These are phyloP conservation scores for Myotis planiceps DNA, from an alignment of 2,797 vertebrate genomes.

Conservation along the genomic window DNA sequence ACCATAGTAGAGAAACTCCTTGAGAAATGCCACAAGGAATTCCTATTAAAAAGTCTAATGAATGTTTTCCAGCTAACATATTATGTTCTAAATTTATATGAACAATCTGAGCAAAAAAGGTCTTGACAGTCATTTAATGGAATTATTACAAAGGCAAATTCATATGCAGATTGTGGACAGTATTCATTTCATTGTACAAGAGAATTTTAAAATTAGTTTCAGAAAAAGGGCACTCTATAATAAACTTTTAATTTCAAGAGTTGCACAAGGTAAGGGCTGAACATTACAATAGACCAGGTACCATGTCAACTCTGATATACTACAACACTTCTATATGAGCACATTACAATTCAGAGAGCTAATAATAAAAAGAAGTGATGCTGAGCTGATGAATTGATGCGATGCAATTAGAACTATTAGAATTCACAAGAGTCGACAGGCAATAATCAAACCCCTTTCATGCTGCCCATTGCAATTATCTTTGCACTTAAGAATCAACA, in stretches of 20 bases:
- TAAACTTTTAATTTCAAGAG: slow-evolving; percentile 87
- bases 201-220: slow-evolving; percentile 84
- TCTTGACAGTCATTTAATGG: slow-evolving; percentile 75
- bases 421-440: slow-evolving; percentile 93
- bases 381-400: slow-evolving; percentile 92
- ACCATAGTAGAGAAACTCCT: slow-evolving; percentile 24
- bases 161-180: slow-evolving; percentile 75
- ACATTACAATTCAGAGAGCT: slow-evolving; percentile 88
- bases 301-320: slow-evolving; percentile 88
- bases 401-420: slow-evolving; percentile 93
- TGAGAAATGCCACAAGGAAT: slow-evolving; percentile 48
- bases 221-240: slow-evolving; percentile 80
- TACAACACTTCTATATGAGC: slow-evolving; percentile 88
- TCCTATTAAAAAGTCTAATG: slow-evolving; percentile 73
- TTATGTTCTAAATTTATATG: slow-evolving; percentile 81
- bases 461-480: slow-evolving; percentile 94
- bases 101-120: slow-evolving; percentile 67
- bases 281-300: slow-evolving; percentile 87
- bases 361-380: slow-evolving; percentile 91
- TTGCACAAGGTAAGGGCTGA: slow-evolving; percentile 82
- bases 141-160: slow-evolving; percentile 85
- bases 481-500: slow-evolving; percentile 96
- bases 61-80: slow-evolving; percentile 75
- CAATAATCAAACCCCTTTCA: slow-evolving; percentile 95
- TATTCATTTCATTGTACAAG: slow-evolving; percentile 80